Conservation (phyloP, 2,113 vertebrate species). For the Dicentrarchus labrax region DNA sequence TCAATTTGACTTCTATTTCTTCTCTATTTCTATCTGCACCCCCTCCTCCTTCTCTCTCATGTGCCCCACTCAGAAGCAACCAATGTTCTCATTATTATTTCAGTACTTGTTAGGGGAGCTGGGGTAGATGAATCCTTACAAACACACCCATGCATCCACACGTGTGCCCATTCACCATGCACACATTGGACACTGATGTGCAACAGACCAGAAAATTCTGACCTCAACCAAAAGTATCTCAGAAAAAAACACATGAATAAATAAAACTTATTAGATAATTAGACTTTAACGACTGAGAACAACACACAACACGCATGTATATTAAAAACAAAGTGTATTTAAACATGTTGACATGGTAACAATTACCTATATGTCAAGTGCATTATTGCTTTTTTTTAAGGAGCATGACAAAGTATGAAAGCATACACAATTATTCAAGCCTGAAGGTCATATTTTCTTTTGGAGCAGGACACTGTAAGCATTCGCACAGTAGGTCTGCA, state of each 20-base stretch:
- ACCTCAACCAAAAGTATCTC: slow-evolving; percentile 16
- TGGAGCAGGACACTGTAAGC: not conserved
- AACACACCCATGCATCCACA: slow-evolving; percentile 77
- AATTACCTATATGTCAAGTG: not conserved
- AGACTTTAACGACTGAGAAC: slow-evolving; percentile 34
- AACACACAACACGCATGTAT: not conserved
- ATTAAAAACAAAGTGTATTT: not conserved
- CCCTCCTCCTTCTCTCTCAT: not conserved
- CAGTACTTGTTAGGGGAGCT: slow-evolving; percentile 75
- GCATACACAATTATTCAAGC: not conserved
- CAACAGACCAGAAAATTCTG: slow-evolving; percentile 47
- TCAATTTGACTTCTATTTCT: slow-evolving; percentile 24
- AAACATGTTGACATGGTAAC: slow-evolving; percentile 5
- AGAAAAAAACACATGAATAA: slow-evolving; percentile 62
- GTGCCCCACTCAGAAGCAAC: slow-evolving; percentile 62
- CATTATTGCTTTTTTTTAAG: not conserved
- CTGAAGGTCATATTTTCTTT: not conserved
- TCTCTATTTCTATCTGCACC: not conserved
- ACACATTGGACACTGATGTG: slow-evolving; percentile 51
- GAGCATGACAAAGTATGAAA: not conserved
- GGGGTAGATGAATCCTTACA: slow-evolving; percentile 66
- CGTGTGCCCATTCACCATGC: slow-evolving; percentile 49
- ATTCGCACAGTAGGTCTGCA: not conserved
- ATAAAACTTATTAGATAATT: slow-evolving; percentile 53
- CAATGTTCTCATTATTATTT: slow-evolving; percentile 82